These are phyloP conservation scores for Acleris literana DNA, from an alignment of 2,888 invertebrate genomes.

Conservation along the genomic window DNA sequence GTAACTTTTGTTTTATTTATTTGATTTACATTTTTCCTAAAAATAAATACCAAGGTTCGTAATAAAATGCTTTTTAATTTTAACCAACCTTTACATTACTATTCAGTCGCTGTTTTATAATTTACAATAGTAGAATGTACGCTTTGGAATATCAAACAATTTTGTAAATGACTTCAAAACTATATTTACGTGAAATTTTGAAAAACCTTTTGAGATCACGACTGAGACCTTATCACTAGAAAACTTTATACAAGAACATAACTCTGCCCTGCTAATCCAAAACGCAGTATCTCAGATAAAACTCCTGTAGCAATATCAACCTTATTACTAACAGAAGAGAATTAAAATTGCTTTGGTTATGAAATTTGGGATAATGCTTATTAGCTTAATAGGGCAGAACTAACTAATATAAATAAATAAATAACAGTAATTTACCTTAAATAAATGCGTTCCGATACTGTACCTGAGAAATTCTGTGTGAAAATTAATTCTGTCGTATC, in stretches of 20 bases:
- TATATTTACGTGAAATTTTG: conserved; percentile 13
- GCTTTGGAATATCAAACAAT: conserved; percentile 11
- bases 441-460: conserved; percentile 6
- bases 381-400: no score
- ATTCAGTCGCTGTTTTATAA: conserved; percentile 22
- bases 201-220: conserved; percentile 42
- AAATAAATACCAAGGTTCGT: conserved; percentile 18
- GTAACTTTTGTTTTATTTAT: conserved; percentile 32
- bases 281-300: no score
- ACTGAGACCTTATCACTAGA: conserved; percentile 18
- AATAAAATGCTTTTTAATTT: conserved; percentile 7
- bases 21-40: conserved; percentile 28
- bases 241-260: conserved; percentile 20
- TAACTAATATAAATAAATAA: conserved; percentile 43
- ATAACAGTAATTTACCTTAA: conserved; percentile 36
- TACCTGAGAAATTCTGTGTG: no score
- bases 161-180: conserved; percentile 23
- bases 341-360: no score
- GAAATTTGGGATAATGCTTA: no score
- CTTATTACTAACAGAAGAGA: no score
- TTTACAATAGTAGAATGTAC: conserved; percentile 5
- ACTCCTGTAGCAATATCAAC: no score
- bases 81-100: background rate
- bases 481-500: no score
- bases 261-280: no score